A percentile compares a stretch with the other conserved stretches of the same genome.
These are phyloP conservation scores for Parazoanthus atlanticus DNA, from an alignment of 92 coral and sea anemone species.

Conservation along the genomic window DNA sequence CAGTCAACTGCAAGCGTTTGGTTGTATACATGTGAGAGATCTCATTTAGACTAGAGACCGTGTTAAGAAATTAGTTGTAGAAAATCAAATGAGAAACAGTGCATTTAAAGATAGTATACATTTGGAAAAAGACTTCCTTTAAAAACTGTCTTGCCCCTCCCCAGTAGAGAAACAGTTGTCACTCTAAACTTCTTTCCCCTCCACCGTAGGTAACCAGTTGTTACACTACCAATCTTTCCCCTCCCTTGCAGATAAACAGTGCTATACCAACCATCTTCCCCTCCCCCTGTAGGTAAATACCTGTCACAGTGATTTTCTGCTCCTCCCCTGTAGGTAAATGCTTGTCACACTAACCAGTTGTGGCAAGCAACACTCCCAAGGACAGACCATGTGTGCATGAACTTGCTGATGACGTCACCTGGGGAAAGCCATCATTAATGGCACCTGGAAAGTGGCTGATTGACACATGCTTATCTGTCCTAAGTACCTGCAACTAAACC, in stretches of 20 bases:
- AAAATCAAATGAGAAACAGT: no score
- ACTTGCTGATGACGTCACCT: constrained; percentile 75
- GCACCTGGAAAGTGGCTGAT: constrained; percentile 87
- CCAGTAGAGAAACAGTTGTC: constrained; percentile 78
- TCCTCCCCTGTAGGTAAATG: constrained; percentile 74
- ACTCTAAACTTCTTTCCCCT: background rate
- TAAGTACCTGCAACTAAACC: background rate
- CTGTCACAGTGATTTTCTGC: constrained; percentile 49
- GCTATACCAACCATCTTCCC: background rate
- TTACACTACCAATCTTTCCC: background rate
- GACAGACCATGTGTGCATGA: constrained; percentile 45
- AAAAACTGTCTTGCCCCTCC: no score
- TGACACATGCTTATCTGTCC: constrained; percentile 21
- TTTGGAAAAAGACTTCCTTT: no score
- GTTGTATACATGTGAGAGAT: no score
- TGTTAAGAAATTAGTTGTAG: no score
- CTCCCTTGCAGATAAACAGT: background rate
- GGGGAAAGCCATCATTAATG: constrained; percentile 77
- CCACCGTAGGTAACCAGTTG: constrained; percentile 76
- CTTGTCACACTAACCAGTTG: constrained; percentile 70
- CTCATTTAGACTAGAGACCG: no score
- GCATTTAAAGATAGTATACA: no score
- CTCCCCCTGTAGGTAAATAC: constrained; percentile 66
- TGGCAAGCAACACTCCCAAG: constrained; percentile 63
- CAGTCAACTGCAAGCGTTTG: no score